Percentiles rank a stretch among this genome's conserved stretches.
These are phyloP conservation scores for Ips nitidus DNA, from an alignment of 1,140 invertebrate genomes.

Conservation along the genomic window DNA sequence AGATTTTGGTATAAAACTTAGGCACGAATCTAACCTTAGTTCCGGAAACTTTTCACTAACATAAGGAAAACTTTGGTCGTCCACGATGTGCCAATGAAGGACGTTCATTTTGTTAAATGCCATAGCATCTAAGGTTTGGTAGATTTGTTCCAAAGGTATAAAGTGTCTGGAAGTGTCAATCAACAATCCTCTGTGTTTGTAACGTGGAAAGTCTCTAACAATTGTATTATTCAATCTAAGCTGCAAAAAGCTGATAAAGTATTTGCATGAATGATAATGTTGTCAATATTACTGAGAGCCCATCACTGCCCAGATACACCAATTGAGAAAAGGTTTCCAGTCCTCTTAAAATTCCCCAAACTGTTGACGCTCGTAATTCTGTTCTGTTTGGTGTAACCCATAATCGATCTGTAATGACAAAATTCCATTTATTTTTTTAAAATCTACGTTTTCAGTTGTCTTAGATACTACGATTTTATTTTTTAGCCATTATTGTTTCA, in stretches of 20 bases:
- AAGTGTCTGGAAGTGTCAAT: constrained; percentile 85
- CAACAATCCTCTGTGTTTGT: constrained; percentile 75
- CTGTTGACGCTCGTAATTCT: constrained; percentile 51
- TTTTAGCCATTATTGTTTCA: no score
- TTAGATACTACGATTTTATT: no score
- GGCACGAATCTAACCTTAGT: constrained; percentile 59
- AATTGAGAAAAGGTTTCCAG: constrained; percentile 80
- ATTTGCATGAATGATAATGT: no score
- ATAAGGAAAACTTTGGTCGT: constrained; percentile 91
- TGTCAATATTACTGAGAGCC: constrained; percentile 48
- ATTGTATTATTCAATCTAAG: constrained; percentile 56
- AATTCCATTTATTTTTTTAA: constrained; percentile 17
- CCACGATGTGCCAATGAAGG: constrained; percentile 93
- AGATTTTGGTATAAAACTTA: not conserved
- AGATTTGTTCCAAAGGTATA: constrained; percentile 65
- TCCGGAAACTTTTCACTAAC: constrained; percentile 73
- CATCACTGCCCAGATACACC: constrained; percentile 56
- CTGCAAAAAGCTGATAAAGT: constrained; percentile 45
- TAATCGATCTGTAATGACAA: constrained; percentile 50
- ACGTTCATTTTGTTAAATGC: constrained; percentile 89
- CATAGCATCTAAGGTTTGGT: constrained; percentile 77
- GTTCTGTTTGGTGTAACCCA: constrained; percentile 43
- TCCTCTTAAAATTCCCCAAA: constrained; percentile 79
- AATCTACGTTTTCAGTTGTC: no score
- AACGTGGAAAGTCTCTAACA: constrained; percentile 72